A percentile compares a stretch with the other conserved stretches of the same genome.
Evolutionary conservation across 2,113 vertebrate species (phyloP).

Genomic region (Ceuthmochares aereus): DNA sequence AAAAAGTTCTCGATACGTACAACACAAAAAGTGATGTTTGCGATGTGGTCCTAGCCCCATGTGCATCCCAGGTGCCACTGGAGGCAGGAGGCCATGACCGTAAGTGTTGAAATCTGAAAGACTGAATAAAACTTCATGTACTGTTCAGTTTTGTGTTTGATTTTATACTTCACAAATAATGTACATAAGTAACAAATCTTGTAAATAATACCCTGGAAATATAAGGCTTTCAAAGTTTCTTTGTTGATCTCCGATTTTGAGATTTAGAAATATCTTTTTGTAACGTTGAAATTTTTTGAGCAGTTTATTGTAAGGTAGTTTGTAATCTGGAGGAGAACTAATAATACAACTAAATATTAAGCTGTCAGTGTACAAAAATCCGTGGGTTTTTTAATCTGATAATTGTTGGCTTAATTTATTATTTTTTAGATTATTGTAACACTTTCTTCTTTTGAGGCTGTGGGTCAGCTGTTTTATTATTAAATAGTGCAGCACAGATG

Average conservation of each 20-base stretch:
- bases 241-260: neutral
- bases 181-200: neutral
- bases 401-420: neutral
- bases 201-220: neutral
- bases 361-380: neutral
- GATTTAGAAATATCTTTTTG: neutral
- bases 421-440: accelerated
- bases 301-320: neutral
- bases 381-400: neutral
- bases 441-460: neutral
- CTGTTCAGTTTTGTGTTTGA: neutral
- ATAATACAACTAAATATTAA: neutral
- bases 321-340: neutral
- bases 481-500: conserved; percentile 5
- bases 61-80: neutral
- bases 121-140: neutral
- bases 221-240: neutral
- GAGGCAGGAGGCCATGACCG: neutral
- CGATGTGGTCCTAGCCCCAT: neutral
- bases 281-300: neutral
- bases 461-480: neutral
- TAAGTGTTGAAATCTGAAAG: neutral
- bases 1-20: neutral
- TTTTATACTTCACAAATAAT: neutral
- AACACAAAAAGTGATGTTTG: neutral